Base-by-base conservation (phyloP, 2,888 invertebrate species). In the Euzophera pinguis region DNA sequence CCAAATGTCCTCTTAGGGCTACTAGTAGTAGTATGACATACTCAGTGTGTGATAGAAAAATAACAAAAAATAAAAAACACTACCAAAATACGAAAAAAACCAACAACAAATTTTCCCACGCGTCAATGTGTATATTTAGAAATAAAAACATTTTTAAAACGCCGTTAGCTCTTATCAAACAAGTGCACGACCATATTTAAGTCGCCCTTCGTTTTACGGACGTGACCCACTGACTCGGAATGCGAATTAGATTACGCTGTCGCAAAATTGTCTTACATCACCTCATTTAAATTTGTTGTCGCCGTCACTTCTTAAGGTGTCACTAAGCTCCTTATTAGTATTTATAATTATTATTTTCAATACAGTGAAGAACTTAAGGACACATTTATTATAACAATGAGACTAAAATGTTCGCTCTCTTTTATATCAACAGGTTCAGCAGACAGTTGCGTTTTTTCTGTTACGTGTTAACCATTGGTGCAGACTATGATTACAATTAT, bases 181-280 rank as follows among this genome's bases (percentile, higher is more conserved):
- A 45, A 45, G 32, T 14, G 7, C 29, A 13, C 43, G 43, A 8
- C 32, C 32, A 43, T 14, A 45, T 14, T 14, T 32, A 34, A 32
- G 8, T 32, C 14, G 45, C 16, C 64, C 63, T 58, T 55, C 42
- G 35, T 8, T 32, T 34, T 32, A 13, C 45, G 32, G 32, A 32
- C 45, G 12, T 47, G 42, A 35, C 53, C 41, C 41, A 51, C 37
- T 50, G 50, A 39, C 39, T 50, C 34, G 27, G 47, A 45, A 45
- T 45, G 14, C 16, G 32, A 45, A 45, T 45, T 32, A 45, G 16
- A 32, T 45, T 45, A 45, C 29, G 17, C 52, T 39, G 39, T 37
- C 12, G 14, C 13, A 47, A 41, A n/a, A 47, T 41, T 41, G 35
- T 38, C 39, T 34, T 57, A 61, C 52, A 54, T 60, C 57, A 57